Evolutionary conservation across 2,888 invertebrate genomes (phyloP), one percentile per base, ranked within the genome.

Genomic region (Sinentomon sp.): DNA sequence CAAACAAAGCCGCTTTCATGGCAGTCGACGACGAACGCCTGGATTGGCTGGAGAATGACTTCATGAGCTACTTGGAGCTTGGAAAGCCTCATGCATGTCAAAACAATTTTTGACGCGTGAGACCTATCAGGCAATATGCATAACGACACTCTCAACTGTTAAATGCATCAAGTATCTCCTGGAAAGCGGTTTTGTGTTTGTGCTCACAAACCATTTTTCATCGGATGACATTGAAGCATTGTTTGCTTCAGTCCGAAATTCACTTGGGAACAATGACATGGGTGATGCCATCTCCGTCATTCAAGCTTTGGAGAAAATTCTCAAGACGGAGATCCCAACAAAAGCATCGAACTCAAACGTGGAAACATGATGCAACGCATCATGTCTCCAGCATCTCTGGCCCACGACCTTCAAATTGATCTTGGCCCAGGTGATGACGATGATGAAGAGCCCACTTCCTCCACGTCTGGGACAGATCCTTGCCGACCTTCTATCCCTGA

Each of bases 141-240:
- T 38, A 10, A 38, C 38, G 3, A 38, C 33, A 2, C 14, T 3
- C 2, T 32, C 38, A 3, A 33, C 38, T 3, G 27, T 38, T n/a
- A 32, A 5, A 6, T 31, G 31, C 13, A 23, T 23, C n/a, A n/a
- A n/a, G n/a, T 36, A 34, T 13, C 32, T 37, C 6, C 9, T 38
- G 10, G 3, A 4, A 3, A n/a, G 5, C 6, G 38, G 38, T 13
- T 36, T 38, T 22, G 33, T 35, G 12, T 38, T 13, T 20, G 33
- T 38, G 2, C 25, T 36, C 4, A 33, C 35, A 3, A 21, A 35
- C 2, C 32, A 35, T 13, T 33, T 37, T 19, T 32, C 13, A 5
- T 33, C 33, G 14, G 38, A 38, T 23, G 33, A 32, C n/a, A 18
- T 38, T 2, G 38, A 38, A 21, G 27, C 25, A n/a, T 26, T 35